Evolutionary conservation across 53 echinoderm and acorn worm genomes (phyloP).

Genomic region (Zoroaster sp.): DNA sequence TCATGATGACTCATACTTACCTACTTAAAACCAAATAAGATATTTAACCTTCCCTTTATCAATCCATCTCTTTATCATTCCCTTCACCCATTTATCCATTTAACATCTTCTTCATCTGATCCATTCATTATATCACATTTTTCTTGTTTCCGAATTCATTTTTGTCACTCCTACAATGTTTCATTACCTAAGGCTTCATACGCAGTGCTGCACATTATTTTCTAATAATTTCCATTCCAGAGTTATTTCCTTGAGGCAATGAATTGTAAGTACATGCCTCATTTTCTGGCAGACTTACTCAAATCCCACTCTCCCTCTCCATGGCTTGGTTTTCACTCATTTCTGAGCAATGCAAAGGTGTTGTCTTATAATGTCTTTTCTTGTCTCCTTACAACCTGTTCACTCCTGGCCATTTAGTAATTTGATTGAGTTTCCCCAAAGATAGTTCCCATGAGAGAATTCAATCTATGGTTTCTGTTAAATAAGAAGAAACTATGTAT

Average conservation of each 20-base stretch:
- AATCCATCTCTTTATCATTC: not conserved
- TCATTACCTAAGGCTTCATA: not conserved
- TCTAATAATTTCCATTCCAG: not conserved
- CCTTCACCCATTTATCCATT: not conserved
- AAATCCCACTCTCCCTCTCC: not conserved
- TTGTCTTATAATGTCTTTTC: not conserved
- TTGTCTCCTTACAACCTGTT: not conserved
- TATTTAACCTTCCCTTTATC: not conserved
- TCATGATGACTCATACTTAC: too few species aligned
- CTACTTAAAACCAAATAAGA: too few species aligned
- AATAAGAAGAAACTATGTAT: not conserved
- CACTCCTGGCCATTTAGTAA: not conserved
- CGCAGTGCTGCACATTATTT: not conserved
- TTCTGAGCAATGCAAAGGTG: not conserved
- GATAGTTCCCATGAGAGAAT: not conserved
- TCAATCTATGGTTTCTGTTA: not conserved
- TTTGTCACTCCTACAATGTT: not conserved
- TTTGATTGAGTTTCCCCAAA: slow-evolving; percentile 5
- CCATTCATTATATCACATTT: not conserved
- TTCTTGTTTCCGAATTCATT: not conserved
- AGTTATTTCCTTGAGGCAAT: not conserved
- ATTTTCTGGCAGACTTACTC: not conserved
- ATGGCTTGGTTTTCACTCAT: not conserved
- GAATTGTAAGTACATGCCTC: not conserved
- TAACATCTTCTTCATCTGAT: not conserved